Percentiles rank a stretch among this genome's conserved stretches.
phyloP scores from a whole-genome alignment of 1,140 invertebrate species.

The Saccostrea glomerata region DNA sequence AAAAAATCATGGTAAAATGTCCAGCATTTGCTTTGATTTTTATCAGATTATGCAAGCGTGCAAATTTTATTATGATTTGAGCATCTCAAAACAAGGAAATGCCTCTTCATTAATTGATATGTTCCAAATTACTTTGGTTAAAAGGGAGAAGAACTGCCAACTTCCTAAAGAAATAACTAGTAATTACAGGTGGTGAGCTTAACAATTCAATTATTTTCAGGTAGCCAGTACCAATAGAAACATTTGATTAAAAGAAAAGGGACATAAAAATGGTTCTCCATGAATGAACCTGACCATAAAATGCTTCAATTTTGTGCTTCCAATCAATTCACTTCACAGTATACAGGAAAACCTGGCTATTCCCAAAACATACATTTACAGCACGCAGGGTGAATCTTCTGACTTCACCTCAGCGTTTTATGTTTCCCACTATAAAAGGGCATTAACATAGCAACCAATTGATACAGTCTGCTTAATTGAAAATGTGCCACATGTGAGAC shows the following conservation, averaged over 20 bases:
- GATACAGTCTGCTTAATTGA: neutral
- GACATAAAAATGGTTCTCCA: conserved; percentile 28
- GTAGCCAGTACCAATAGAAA: conserved; percentile 1
- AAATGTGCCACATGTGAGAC: too few species aligned
- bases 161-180: neutral
- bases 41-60: conserved; percentile 36
- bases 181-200: conserved; percentile 12
- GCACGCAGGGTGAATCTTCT: conserved; percentile 25
- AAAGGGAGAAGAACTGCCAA: conserved; percentile 6
- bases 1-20: conserved; percentile 6
- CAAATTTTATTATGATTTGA: conserved; percentile 26
- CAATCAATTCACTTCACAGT: conserved; percentile 24
- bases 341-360: conserved; percentile 22
- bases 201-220: conserved; percentile 18
- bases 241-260: conserved; percentile 34
- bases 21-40: conserved; percentile 10
- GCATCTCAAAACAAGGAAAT: neutral
- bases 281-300: conserved; percentile 28
- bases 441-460: neutral
- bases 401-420: neutral
- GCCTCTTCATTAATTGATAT: conserved; percentile 22
- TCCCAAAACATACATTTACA: conserved; percentile 30
- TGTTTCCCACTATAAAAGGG: neutral
- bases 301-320: conserved; percentile 33
- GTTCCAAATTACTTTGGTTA: conserved; percentile 29